phyloP scores from a whole-genome alignment of 2,888 invertebrate species.

The Monochamus alternatus region DNA sequence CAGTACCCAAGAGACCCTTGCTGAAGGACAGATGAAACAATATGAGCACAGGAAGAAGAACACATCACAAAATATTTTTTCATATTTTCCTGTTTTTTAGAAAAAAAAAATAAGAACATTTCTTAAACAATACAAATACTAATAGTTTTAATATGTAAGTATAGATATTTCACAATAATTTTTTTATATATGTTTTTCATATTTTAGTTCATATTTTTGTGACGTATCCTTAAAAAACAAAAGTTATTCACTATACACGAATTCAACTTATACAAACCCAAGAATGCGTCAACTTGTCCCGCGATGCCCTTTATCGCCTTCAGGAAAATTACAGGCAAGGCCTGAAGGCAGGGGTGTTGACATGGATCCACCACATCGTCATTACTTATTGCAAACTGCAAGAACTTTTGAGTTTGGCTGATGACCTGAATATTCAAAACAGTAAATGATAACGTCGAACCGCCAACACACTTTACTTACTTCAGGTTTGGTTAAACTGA shows the following conservation, averaged over 20 bases:
- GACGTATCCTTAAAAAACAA: constrained; percentile 10
- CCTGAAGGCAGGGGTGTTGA: constrained; percentile 89
- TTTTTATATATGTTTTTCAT: neutral
- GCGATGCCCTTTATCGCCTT: constrained; percentile 95
- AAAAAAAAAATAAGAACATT: no score
- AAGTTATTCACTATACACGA: constrained; percentile 23
- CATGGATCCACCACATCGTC: constrained; percentile 89
- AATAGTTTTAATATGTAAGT: no score
- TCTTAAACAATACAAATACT: no score
- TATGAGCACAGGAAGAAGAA: constrained; percentile 19
- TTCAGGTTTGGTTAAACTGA: constrained; percentile 90
- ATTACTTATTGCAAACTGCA: constrained; percentile 85
- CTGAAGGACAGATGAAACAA: constrained; percentile 14
- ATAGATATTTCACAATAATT: no score
- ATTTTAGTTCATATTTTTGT: neutral
- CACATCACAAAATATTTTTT: constrained; percentile 8
- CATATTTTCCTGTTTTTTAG: no score
- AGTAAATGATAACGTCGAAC: no score
- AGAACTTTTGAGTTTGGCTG: constrained; percentile 81
- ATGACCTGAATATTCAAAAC: constrained; percentile 64
- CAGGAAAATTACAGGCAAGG: constrained; percentile 91
- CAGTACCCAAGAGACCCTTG: constrained; percentile 15
- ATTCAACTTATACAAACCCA: constrained; percentile 78
- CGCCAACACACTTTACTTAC: constrained; percentile 64
- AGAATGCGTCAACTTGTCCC: constrained; percentile 94